Percentiles rank a stretch among this genome's conserved stretches.
These are phyloP conservation scores for Stenchaetothrips biformis DNA, from an alignment of 2,888 invertebrate species.

Conservation along the genomic window DNA sequence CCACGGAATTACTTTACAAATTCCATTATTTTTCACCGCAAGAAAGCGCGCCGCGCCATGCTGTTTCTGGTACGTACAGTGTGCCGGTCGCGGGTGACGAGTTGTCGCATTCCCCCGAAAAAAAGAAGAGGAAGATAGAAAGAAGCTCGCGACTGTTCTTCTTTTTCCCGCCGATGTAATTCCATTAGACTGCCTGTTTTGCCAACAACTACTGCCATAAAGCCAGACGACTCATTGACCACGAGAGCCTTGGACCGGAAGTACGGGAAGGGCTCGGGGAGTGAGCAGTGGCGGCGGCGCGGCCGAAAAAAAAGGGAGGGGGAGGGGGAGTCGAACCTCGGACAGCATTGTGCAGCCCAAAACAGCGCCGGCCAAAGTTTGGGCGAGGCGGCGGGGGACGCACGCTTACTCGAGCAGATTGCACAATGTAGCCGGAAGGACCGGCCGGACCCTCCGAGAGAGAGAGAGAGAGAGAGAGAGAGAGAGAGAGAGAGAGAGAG, in stretches of 20 bases:
- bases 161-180: neutral
- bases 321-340: too few species aligned
- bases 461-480: neutral
- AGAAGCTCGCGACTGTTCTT: neutral
- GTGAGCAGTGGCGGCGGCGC: neutral
- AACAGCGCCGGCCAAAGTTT: too few species aligned
- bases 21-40: neutral
- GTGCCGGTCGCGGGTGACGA: too few species aligned
- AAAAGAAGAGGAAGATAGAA: too few species aligned
- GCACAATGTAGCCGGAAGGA: constrained; percentile 1
- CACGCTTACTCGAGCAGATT: neutral
- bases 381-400: neutral
- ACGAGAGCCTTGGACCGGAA: neutral
- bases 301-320: neutral
- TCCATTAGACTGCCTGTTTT: neutral
- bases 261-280: neutral
- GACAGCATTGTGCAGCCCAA: too few species aligned
- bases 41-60: too few species aligned
- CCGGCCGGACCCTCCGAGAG: neutral
- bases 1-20: neutral
- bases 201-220: neutral
- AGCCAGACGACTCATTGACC: too few species aligned
- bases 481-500: too few species aligned
- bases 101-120: too few species aligned
- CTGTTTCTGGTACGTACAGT: too few species aligned